phyloP scores from a whole-genome alignment of 2,888 invertebrate genomes.

The Mesopsocus fuscifrons region DNA sequence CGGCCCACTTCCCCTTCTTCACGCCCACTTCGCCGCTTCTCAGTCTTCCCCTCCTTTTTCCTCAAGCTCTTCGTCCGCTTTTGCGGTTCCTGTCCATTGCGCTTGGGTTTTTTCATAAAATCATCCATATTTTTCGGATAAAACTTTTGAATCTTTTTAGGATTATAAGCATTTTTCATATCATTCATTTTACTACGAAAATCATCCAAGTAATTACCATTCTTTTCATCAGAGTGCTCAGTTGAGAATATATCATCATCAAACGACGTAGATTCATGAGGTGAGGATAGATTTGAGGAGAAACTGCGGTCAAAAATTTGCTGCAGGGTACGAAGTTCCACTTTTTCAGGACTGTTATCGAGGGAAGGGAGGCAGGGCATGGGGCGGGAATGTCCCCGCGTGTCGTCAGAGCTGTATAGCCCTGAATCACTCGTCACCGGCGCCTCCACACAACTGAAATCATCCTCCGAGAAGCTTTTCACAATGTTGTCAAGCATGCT shows the following conservation, averaged over 20 bases:
- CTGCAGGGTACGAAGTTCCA: constrained; percentile 1
- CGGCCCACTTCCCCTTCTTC: constrained; percentile 7
- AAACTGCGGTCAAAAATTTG: constrained; percentile 9
- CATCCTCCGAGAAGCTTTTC: constrained; percentile 9
- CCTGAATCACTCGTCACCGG: constrained; percentile 5
- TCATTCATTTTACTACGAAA: constrained; percentile 8
- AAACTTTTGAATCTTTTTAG: constrained; percentile 8
- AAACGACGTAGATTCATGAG: constrained; percentile 1
- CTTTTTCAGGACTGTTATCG: constrained; percentile 7
- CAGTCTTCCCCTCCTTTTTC: constrained; percentile 14
- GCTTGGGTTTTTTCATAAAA: constrained; percentile 14
- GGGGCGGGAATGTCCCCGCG: too few species aligned
- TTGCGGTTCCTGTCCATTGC: constrained; percentile 21
- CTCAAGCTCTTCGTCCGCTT: constrained; percentile 25
- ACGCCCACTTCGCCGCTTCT: not conserved
- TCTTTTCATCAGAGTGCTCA: constrained; percentile 8
- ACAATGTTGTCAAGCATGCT: constrained; percentile 5
- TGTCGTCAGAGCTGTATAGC: constrained; percentile 3
- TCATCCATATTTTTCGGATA: constrained; percentile 8
- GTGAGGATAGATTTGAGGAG: constrained; percentile 7
- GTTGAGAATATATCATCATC: constrained; percentile 8
- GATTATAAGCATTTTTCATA: constrained; percentile 8
- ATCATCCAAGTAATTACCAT: constrained; percentile 3
- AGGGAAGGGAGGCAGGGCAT: not conserved
- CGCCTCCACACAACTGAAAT: constrained; percentile 1